phyloP scores from a whole-genome alignment of 2,797 vertebrate species.

The Takifugu rubripes region DNA sequence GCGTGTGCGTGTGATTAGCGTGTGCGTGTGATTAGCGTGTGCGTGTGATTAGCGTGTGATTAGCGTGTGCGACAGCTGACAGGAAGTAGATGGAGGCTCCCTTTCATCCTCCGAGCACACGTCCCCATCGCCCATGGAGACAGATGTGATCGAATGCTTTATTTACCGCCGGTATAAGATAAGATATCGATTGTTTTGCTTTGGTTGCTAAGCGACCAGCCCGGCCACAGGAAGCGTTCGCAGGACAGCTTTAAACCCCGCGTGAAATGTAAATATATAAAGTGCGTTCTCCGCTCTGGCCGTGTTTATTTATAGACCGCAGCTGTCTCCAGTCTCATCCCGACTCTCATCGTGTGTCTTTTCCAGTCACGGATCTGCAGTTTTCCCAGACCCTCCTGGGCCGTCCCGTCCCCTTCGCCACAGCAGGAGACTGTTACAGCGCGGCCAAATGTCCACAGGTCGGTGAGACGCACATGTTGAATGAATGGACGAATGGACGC shows the following conservation, averaged over 20 bases:
- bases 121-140: slow-evolving; percentile 29
- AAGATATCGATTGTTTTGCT: neutral
- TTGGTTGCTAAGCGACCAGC: too few species aligned
- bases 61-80: slow-evolving; percentile 24
- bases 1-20: slow-evolving; percentile 20
- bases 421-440: slow-evolving; percentile 96
- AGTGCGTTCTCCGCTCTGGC: neutral
- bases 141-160: neutral
- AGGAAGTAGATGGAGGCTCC: slow-evolving; percentile 45
- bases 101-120: slow-evolving; percentile 38
- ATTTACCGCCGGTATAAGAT: slow-evolving; percentile 2
- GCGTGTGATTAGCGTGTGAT: slow-evolving; percentile 45
- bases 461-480: slow-evolving; percentile 23
- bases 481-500: neutral
- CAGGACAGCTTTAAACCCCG: neutral
- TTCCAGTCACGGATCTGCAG: slow-evolving; percentile 87
- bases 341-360: slow-evolving; percentile 11
- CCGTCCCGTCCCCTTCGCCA: slow-evolving; percentile 87
- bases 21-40: neutral
- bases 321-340: slow-evolving; percentile 39
- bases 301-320: slow-evolving; percentile 30
- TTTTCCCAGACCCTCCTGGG: slow-evolving; percentile 87
- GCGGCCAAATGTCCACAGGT: slow-evolving; percentile 96
- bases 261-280: neutral
- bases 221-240: too few species aligned